phyloP scores from a whole-genome alignment of 1,140 invertebrate genomes.

The Cydia splendana region DNA sequence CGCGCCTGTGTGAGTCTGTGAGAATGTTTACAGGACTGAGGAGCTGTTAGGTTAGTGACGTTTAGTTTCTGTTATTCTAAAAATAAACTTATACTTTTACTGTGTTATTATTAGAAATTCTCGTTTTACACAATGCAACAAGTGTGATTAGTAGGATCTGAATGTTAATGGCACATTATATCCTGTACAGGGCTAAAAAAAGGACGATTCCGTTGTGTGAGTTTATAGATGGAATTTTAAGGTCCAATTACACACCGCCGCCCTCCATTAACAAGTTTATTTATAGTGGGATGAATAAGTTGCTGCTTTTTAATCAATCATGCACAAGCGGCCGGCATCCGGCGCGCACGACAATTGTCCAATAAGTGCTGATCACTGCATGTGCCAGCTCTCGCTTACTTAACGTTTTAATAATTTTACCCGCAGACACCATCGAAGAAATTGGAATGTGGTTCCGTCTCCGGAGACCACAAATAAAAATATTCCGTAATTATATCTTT shows the following conservation, averaged over 20 bases:
- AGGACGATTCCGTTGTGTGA: slow-evolving; percentile 42
- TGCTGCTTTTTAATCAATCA: slow-evolving; percentile 76
- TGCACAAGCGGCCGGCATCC: slow-evolving; percentile 57
- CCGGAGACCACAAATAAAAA: slow-evolving; percentile 41
- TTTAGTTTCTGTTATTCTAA: slow-evolving; percentile 27
- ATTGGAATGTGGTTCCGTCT: slow-evolving; percentile 48
- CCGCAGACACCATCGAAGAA: slow-evolving; percentile 41
- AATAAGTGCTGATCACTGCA: slow-evolving; percentile 61
- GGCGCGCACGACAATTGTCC: slow-evolving; percentile 60
- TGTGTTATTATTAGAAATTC: neutral
- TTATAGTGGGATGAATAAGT: slow-evolving; percentile 73
- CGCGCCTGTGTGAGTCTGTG: slow-evolving; percentile 25
- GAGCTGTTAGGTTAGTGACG: slow-evolving; percentile 11
- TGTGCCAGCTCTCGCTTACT: slow-evolving; percentile 40
- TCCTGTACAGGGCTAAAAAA: neutral
- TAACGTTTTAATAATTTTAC: slow-evolving; percentile 48
- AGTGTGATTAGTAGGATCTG: slow-evolving; percentile 21
- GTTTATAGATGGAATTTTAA: slow-evolving; percentile 64
- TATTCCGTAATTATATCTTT: slow-evolving; percentile 21
- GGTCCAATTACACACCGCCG: slow-evolving; percentile 68
- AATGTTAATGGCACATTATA: slow-evolving; percentile 36
- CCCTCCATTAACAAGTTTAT: slow-evolving; percentile 75
- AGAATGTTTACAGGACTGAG: slow-evolving; percentile 28
- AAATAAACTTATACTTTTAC: slow-evolving; percentile 9
- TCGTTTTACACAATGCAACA: slow-evolving; percentile 11